Conservation (phyloP, 2,888 invertebrate genomes). For the Lepetodrilus schrolli region DNA sequence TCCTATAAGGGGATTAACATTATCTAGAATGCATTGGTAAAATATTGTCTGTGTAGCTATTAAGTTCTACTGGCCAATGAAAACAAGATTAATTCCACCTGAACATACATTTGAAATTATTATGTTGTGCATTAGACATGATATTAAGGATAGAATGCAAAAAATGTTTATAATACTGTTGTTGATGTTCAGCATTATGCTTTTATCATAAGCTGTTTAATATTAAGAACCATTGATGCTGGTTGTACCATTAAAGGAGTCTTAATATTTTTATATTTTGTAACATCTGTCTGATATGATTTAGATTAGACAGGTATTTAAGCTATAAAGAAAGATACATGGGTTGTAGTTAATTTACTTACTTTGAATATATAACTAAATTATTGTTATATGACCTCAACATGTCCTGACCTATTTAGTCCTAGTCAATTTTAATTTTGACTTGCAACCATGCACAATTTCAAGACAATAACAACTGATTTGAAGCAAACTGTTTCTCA, state of each 20-base stretch:
- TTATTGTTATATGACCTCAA: no score
- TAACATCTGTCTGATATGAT: no score
- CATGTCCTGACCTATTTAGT: no score
- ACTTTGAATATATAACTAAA: no score
- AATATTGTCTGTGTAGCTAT: conserved; percentile 8
- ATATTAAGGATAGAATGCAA: not conserved
- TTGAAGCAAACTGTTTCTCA: no score
- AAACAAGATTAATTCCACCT: not conserved
- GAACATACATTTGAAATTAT: not conserved
- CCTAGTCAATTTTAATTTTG: no score
- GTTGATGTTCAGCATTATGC: not conserved
- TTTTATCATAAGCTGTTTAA: not conserved
- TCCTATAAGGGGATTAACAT: not conserved
- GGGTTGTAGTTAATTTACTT: no score
- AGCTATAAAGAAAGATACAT: no score
- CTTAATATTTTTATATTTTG: no score
- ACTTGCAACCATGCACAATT: no score
- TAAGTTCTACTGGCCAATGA: conserved; percentile 2
- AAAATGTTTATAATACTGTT: not conserved
- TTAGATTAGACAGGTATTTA: no score
- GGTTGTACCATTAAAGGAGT: not conserved
- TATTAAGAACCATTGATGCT: not conserved
- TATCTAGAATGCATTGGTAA: not conserved
- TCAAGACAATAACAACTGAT: no score
- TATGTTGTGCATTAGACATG: not conserved